Conservation (phyloP, 30 jellyfish, hydroid and myxozoan genomes). For the Aurelia aurita region DNA sequence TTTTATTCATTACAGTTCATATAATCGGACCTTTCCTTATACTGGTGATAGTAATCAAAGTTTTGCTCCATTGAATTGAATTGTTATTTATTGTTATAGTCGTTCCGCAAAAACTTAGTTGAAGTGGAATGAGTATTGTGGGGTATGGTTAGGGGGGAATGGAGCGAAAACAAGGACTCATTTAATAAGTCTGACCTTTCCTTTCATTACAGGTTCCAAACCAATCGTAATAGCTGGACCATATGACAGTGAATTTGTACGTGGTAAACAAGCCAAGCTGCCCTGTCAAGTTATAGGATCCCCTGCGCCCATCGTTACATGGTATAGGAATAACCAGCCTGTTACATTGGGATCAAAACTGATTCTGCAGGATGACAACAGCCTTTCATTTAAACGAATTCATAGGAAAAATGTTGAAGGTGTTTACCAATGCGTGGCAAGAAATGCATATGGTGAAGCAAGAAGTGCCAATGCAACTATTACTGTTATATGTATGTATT, state of each 20-base stretch:
- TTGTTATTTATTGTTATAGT: too few species aligned
- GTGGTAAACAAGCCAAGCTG: conserved; percentile 52
- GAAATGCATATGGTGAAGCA: conserved; percentile 67
- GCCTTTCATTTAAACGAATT: conserved; percentile 53
- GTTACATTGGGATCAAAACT: conserved; percentile 20
- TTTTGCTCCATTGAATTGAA: too few species aligned
- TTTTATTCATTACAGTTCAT: too few species aligned
- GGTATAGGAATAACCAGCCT: conserved; percentile 76
- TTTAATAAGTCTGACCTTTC: too few species aligned
- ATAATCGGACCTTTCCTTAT: too few species aligned
- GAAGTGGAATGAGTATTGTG: too few species aligned
- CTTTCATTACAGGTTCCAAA: conserved; percentile 27
- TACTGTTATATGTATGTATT: conserved; percentile 70
- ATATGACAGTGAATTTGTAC: conserved; percentile 1
- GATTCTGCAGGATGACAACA: conserved; percentile 8
- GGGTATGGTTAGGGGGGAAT: too few species aligned
- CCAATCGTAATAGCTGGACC: conserved; percentile 65
- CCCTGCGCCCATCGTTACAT: conserved; percentile 82
- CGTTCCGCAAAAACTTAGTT: too few species aligned
- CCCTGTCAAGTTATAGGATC: conserved; percentile 42
- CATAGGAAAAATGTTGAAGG: conserved; percentile 78
- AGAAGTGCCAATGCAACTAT: conserved; percentile 70
- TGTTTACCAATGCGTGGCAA: conserved; percentile 71
- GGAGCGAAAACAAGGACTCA: too few species aligned
- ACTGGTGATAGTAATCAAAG: too few species aligned